Evolutionary conservation across 2,888 invertebrate genomes (phyloP).

Genomic region (Agriotes lineatus): DNA sequence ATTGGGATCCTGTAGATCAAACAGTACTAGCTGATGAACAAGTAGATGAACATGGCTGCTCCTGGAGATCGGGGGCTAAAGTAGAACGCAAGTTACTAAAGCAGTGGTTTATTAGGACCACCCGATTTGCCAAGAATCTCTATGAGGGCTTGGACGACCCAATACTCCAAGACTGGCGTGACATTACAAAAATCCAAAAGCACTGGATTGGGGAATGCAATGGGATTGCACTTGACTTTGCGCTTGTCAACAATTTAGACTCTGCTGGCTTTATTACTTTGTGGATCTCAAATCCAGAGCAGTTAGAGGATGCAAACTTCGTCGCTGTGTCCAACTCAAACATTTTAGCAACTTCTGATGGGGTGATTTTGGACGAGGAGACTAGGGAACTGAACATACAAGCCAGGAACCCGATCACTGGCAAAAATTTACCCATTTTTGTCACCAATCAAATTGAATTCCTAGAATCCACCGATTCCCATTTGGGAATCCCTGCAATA

Average conservation of each 20-base stretch:
- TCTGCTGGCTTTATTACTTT: slow-evolving; percentile 67
- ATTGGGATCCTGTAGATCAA: slow-evolving; percentile 98
- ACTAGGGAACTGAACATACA: slow-evolving; percentile 63
- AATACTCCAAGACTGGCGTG: slow-evolving; percentile 81
- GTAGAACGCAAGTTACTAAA: slow-evolving; percentile 89
- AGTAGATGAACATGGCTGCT: slow-evolving; percentile 89
- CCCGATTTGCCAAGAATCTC: slow-evolving; percentile 80
- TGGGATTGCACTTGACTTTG: slow-evolving; percentile 80
- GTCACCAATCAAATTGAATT: slow-evolving; percentile 74
- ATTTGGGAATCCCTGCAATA: slow-evolving; percentile 75
- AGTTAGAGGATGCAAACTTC: slow-evolving; percentile 78
- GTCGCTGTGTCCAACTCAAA: slow-evolving; percentile 74
- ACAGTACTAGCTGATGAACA: slow-evolving; percentile 99
- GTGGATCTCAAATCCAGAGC: slow-evolving; percentile 84
- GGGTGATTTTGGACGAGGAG: slow-evolving; percentile 52
- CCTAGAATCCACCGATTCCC: slow-evolving; percentile 75
- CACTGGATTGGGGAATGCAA: slow-evolving; percentile 93
- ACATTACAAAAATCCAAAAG: slow-evolving; percentile 85
- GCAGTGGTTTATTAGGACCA: slow-evolving; percentile 97
- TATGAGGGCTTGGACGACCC: slow-evolving; percentile 79
- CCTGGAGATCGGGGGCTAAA: slow-evolving; percentile 97
- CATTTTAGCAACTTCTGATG: slow-evolving; percentile 65
- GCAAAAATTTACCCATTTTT: slow-evolving; percentile 74
- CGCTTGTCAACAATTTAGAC: slow-evolving; percentile 54
- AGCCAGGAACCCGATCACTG: slow-evolving; percentile 80